Evolutionary conservation across 2,797 vertebrate species (phyloP).

Genomic region (Phyllotis vaccarum): DNA sequence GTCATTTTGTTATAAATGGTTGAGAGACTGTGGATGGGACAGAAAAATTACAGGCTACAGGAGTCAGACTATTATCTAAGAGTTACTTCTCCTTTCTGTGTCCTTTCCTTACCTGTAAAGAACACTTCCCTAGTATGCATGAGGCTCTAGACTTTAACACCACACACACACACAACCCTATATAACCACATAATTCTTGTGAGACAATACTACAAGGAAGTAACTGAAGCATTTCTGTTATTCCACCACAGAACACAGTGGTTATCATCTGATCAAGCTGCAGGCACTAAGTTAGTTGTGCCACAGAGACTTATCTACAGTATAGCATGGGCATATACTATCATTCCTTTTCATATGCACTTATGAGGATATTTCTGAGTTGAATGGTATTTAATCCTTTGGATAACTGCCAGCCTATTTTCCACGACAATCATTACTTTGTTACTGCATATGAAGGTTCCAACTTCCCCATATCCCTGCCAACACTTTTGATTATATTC

Average conservation of each 20-base stretch:
- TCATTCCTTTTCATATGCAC: background rate
- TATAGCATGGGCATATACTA: background rate
- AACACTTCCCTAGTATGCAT: background rate
- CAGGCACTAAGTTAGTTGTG: constrained; percentile 42
- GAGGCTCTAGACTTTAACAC: background rate
- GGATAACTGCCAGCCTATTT: constrained; percentile 16
- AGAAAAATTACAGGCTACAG: background rate
- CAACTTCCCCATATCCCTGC: constrained; percentile 4
- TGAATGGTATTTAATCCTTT: constrained; percentile 23
- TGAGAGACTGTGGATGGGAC: too few species aligned
- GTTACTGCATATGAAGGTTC: background rate
- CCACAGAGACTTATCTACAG: background rate
- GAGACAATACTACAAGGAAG: background rate
- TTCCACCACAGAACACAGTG: background rate
- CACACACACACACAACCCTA: background rate
- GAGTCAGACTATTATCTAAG: background rate
- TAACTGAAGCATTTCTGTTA: background rate
- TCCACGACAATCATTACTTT: background rate
- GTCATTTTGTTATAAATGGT: too few species aligned
- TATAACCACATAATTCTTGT: background rate
- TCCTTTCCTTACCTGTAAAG: constrained; percentile 50
- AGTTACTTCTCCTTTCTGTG: background rate
- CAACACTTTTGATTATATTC: background rate
- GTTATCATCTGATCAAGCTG: background rate
- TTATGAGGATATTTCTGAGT: constrained; percentile 15